These are phyloP conservation scores for Nothoprocta perdicaria DNA, from an alignment of 2,113 vertebrate species.

Conservation along the genomic window DNA sequence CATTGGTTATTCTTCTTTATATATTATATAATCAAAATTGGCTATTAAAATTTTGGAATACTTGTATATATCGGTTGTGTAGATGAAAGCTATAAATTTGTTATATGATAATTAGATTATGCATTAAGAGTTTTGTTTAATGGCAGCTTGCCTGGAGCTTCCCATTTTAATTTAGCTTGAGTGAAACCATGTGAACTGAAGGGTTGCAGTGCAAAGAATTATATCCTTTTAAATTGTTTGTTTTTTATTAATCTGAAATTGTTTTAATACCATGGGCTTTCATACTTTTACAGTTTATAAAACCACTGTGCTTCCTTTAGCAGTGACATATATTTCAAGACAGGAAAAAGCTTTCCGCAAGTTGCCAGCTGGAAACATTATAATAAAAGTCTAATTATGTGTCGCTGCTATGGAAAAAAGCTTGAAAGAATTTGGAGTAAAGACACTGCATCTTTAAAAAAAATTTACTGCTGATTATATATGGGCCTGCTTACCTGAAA, in stretches of 20 bases:
- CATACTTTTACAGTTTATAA: constrained; percentile 6
- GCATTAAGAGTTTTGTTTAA: constrained; percentile 55
- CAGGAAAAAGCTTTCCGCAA: constrained; percentile 19
- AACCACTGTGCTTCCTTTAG: constrained; percentile 15
- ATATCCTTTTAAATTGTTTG: constrained; percentile 36
- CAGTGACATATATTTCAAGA: constrained; percentile 29
- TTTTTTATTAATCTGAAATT: constrained; percentile 41
- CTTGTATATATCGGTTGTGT: neutral
- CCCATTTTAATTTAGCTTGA: constrained; percentile 69
- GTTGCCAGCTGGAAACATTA: constrained; percentile 16
- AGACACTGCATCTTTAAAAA: neutral
- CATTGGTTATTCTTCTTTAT: constrained; percentile 51
- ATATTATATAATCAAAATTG: constrained; percentile 66
- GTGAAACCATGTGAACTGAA: constrained; percentile 27
- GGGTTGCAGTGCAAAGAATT: constrained; percentile 2
- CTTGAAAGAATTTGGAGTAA: constrained; percentile 21
- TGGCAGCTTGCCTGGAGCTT: constrained; percentile 59
- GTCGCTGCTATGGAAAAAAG: constrained; percentile 4
- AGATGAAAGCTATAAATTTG: constrained; percentile 71
- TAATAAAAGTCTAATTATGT: constrained; percentile 13
- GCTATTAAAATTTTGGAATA: constrained; percentile 52
- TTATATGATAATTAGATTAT: constrained; percentile 70
- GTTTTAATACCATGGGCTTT: constrained; percentile 24
- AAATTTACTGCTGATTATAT: neutral
- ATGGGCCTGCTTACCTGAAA: neutral